phyloP scores from a whole-genome alignment of 1,140 invertebrate species.

The Solen grandis region DNA sequence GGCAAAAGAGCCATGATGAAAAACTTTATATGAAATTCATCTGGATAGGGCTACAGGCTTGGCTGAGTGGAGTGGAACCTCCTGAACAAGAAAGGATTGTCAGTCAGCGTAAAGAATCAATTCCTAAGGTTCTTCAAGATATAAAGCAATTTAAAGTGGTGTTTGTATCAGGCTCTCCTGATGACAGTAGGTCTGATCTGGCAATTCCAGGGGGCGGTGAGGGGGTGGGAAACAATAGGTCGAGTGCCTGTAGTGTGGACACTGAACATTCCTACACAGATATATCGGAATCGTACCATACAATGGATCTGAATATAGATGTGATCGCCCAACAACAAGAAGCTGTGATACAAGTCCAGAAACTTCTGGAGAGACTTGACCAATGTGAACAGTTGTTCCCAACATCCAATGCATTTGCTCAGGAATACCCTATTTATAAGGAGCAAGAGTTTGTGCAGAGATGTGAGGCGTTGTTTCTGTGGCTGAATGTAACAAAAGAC shows the following conservation, averaged over 20 bases:
- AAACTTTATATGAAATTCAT: constrained; percentile 92
- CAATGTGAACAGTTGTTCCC: constrained; percentile 90
- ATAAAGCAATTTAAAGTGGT: constrained; percentile 87
- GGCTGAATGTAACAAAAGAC: constrained; percentile 94
- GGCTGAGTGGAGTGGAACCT: constrained; percentile 86
- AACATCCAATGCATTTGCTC: constrained; percentile 89
- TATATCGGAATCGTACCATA: constrained; percentile 65
- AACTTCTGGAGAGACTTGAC: constrained; percentile 87
- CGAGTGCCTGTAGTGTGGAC: constrained; percentile 31
- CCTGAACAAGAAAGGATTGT: constrained; percentile 90
- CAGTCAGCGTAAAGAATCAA: constrained; percentile 86
- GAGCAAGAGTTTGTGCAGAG: constrained; percentile 85
- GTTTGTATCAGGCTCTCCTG: constrained; percentile 15
- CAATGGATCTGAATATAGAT: constrained; percentile 60
- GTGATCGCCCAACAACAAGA: constrained; percentile 72
- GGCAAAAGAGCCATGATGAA: constrained; percentile 90
- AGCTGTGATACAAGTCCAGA: constrained; percentile 88
- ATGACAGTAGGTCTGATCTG: constrained; percentile 18
- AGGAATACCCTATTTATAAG: constrained; percentile 87
- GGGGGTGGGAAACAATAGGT: constrained; percentile 10
- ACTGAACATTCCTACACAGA: constrained; percentile 38
- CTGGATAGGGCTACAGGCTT: constrained; percentile 94
- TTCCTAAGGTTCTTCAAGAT: constrained; percentile 87
- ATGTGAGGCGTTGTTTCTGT: constrained; percentile 91
- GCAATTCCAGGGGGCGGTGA: background rate